Base-by-base conservation (phyloP, 2,888 invertebrate species). In the Idaea straminata region DNA sequence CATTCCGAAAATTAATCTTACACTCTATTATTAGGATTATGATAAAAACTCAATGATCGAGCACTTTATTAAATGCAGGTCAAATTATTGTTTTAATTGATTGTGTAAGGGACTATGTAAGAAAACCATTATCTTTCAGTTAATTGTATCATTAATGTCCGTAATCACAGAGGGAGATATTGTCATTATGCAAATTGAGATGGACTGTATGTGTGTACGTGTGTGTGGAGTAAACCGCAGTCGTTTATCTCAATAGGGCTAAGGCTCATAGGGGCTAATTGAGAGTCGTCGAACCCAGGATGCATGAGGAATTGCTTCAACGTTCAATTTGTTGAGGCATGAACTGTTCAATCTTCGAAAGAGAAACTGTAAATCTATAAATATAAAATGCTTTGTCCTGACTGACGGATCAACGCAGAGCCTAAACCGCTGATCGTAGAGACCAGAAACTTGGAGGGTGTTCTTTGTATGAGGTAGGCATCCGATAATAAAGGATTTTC, bases 181-280 rank as follows among this genome's bases (percentile, higher is more conserved):
- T 76, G 78, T 77, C 80, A 85, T 88, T 84, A 87, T 86, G 86
- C 83, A 85, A 87, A 88, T 84, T 80, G 79, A 80, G 79, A 79
- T 73, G 80, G 78, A 79, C 76, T 79, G 80, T 73, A 47, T 47
- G 10, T 47, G 47, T 47, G 10, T 47, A 10, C 10, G 3, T 47
- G 47, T 47, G 7, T 71, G 76, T 69, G 73, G 72, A 74, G 74
- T 74, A 78, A 78, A 73, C 78, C 74, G 75, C 77, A 74, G 72
- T 77, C 81, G 82, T 85, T 83, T 82, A 84, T 85, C 83, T 86
- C 83, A 86, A 87, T 85, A 85, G 82, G 84, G 82, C 80, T 85
- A 85, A 83, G 83, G 84, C 84, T 81, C 77, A 25, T 25, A 77
- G 81, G 74, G 79, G 77, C 82, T 87, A 87, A 89, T 88, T 86